These are phyloP conservation scores for Drosophila stalkeri DNA, from an alignment of 2,888 invertebrate genomes.

Conservation along the genomic window DNA sequence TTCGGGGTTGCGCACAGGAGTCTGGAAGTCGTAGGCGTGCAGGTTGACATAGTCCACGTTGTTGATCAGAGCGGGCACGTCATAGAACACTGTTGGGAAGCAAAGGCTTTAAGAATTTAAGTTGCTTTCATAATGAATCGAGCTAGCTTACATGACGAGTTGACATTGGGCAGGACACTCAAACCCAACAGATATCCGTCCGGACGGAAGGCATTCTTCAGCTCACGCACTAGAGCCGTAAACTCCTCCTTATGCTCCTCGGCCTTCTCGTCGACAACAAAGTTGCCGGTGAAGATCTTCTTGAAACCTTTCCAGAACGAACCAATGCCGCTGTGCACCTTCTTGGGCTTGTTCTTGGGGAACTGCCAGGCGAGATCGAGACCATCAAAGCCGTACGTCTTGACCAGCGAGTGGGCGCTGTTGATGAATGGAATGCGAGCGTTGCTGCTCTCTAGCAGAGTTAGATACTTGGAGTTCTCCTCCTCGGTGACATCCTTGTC, in stretches of 20 bases:
- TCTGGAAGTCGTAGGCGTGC: slow-evolving; percentile 92
- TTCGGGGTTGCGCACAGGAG: slow-evolving; percentile 90
- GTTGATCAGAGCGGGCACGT: slow-evolving; percentile 90
- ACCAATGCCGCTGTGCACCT: slow-evolving; percentile 88
- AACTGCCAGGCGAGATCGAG: slow-evolving; percentile 95
- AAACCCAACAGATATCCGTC: slow-evolving; percentile 89
- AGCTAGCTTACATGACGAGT: slow-evolving; percentile 88
- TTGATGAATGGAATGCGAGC: slow-evolving; percentile 91
- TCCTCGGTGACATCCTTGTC: slow-evolving; percentile 88
- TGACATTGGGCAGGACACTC: slow-evolving; percentile 91
- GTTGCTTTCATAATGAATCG: neutral
- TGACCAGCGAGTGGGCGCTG: slow-evolving; percentile 89
- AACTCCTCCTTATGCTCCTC: slow-evolving; percentile 93
- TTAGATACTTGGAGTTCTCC: slow-evolving; percentile 89
- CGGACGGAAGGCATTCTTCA: slow-evolving; percentile 90
- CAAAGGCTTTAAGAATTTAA: slow-evolving; percentile 54
- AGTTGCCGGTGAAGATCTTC: slow-evolving; percentile 90
- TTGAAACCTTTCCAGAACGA: slow-evolving; percentile 91
- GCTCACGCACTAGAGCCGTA: slow-evolving; percentile 90
- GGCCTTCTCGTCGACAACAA: slow-evolving; percentile 91
- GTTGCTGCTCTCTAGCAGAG: slow-evolving; percentile 90
- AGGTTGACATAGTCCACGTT: slow-evolving; percentile 92
- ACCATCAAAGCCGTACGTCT: slow-evolving; percentile 94
- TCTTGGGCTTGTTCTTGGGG: slow-evolving; percentile 91
- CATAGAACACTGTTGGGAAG: slow-evolving; percentile 89